These are phyloP conservation scores for Agonopterix alstromeriana DNA, from an alignment of 2,888 invertebrate species.

Conservation along the genomic window DNA sequence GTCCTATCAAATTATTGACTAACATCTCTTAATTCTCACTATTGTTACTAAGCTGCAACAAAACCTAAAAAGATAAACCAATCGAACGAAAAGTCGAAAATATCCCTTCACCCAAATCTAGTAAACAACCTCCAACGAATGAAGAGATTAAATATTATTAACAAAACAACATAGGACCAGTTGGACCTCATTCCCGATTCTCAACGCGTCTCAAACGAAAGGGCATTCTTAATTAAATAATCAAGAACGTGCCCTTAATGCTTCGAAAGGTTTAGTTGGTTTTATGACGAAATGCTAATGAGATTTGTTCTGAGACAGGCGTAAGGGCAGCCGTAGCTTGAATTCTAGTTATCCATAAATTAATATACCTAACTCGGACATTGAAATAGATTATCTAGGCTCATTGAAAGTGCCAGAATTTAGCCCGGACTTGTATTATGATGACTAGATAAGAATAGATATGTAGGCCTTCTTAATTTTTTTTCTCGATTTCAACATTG, in stretches of 20 bases:
- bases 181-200: slow-evolving; percentile 61
- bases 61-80: neutral
- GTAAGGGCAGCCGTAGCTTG: neutral
- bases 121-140: slow-evolving; percentile 19
- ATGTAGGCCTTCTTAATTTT: too few relatives aligned
- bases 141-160: slow-evolving; percentile 57
- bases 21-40: too few relatives aligned
- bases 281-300: slow-evolving; percentile 20
- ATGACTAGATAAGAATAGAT: too few relatives aligned
- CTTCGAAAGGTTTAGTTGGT: neutral
- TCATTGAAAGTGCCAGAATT: too few relatives aligned
- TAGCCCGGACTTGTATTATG: too few relatives aligned
- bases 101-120: neutral
- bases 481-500: too few relatives aligned
- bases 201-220: slow-evolving; percentile 44
- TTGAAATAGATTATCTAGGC: too few relatives aligned
- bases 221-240: slow-evolving; percentile 56
- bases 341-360: too few relatives aligned
- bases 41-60: neutral
- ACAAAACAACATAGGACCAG: slow-evolving; percentile 25
- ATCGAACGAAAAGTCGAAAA: neutral
- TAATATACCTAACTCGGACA: too few relatives aligned
- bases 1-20: too few relatives aligned
- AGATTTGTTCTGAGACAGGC: slow-evolving; percentile 6
- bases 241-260: slow-evolving; percentile 30